A percentile compares a stretch with the other conserved stretches of the same genome.
phyloP scores from a whole-genome alignment of 1,140 invertebrate species.

The Melanaphis sacchari region DNA sequence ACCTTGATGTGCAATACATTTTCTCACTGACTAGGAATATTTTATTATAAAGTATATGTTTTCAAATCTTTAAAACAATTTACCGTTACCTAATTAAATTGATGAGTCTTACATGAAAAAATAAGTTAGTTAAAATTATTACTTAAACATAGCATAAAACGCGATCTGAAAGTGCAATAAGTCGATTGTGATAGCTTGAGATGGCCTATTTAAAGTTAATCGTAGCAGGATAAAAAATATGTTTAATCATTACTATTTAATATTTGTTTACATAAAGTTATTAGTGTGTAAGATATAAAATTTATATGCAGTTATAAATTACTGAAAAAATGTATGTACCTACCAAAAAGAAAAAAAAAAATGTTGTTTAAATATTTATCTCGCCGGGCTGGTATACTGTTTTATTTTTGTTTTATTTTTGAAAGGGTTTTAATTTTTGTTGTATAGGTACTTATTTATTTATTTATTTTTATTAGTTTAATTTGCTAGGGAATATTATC shows the following conservation, averaged over 20 bases:
- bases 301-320: neutral
- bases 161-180: conserved; percentile 56
- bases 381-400: conserved; percentile 50
- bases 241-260: conserved; percentile 20
- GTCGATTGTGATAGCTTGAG: conserved; percentile 51
- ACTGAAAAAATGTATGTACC: neutral
- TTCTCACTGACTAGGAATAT: neutral
- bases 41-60: neutral
- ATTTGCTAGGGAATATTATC: conserved; percentile 31
- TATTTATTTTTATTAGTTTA: conserved; percentile 54
- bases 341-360: conserved; percentile 35
- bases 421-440: conserved; percentile 56
- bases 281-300: conserved; percentile 28
- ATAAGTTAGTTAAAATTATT: conserved; percentile 30
- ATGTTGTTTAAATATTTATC: conserved; percentile 50
- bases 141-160: conserved; percentile 29
- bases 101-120: neutral
- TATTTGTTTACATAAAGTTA: conserved; percentile 39
- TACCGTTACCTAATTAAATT: neutral
- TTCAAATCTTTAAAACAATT: conserved; percentile 5
- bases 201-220: conserved; percentile 14
- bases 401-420: conserved; percentile 52
- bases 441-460: conserved; percentile 49
- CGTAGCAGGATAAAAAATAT: conserved; percentile 36
- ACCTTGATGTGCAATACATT: conserved; percentile 22